phyloP scores from a whole-genome alignment of 2,888 invertebrate species.

The Lumbricus terrestris region DNA sequence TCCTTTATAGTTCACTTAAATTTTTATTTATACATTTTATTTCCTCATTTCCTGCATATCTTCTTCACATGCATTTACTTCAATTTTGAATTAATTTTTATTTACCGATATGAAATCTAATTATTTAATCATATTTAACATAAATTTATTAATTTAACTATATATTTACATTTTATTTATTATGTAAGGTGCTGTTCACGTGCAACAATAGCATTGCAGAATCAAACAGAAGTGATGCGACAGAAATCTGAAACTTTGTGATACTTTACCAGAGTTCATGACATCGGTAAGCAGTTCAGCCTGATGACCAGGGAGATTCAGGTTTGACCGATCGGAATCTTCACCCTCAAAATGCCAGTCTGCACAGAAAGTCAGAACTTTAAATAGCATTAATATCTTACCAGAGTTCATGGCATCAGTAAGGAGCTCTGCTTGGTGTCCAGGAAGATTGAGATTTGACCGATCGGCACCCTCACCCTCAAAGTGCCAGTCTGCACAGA shows the following conservation, averaged over 20 bases:
- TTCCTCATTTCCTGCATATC: too few species aligned
- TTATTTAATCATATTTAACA: too few species aligned
- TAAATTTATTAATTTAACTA: too few species aligned
- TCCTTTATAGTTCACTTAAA: too few species aligned
- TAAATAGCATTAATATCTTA: background rate
- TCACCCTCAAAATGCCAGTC: constrained; percentile 20
- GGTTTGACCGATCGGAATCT: background rate
- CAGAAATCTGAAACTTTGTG: background rate
- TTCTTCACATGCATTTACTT: too few species aligned
- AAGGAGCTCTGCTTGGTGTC: constrained; percentile 22
- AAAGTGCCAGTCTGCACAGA: background rate
- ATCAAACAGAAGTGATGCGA: background rate
- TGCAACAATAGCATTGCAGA: background rate
- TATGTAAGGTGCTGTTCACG: background rate
- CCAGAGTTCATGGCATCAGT: constrained; percentile 14
- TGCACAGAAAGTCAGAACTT: background rate
- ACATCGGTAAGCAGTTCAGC: constrained; percentile 22
- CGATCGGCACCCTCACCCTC: constrained; percentile 23
- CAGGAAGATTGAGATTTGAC: constrained; percentile 20
- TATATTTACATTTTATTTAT: background rate
- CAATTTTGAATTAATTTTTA: too few species aligned
- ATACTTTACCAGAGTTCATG: constrained; percentile 13
- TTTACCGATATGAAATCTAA: too few species aligned
- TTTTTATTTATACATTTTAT: too few species aligned
- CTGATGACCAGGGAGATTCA: constrained; percentile 26